Evolutionary conservation across 2,113 vertebrate species (phyloP).

Genomic region (Oreochromis niloticus): DNA sequence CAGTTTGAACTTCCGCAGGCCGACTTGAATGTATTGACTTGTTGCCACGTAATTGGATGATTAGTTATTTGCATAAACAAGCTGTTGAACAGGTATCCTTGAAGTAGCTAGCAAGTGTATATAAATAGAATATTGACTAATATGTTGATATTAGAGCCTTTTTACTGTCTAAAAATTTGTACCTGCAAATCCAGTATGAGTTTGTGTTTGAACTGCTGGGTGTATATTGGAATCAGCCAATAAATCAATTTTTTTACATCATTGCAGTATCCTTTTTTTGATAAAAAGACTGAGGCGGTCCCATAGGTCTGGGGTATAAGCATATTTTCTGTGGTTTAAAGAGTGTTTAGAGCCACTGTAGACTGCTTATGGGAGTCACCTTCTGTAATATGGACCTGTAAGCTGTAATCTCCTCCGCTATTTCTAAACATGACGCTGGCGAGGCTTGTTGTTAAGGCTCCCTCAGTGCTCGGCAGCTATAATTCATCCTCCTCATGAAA

Average conservation of each 20-base stretch:
- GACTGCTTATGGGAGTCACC: background rate
- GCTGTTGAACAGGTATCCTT: background rate
- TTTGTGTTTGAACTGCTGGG: background rate
- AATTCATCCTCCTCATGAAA: constrained; percentile 11
- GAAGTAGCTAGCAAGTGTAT: background rate
- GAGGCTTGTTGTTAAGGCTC: background rate
- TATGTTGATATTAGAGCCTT: background rate
- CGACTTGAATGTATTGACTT: background rate
- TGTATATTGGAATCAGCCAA: background rate
- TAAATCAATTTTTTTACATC: background rate
- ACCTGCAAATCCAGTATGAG: background rate
- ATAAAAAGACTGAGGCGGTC: background rate
- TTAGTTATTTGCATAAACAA: background rate
- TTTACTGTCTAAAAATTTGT: background rate
- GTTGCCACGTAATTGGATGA: background rate
- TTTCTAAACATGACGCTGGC: background rate
- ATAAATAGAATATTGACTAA: background rate
- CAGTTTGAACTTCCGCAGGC: background rate
- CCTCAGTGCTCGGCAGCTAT: background rate
- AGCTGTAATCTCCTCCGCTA: background rate
- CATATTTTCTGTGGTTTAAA: background rate
- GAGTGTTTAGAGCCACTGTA: background rate
- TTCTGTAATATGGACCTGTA: background rate
- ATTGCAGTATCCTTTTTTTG: background rate
- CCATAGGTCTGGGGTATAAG: fast-evolving